Evolutionary conservation across 2,113 vertebrate genomes (phyloP).

Genomic region (Epinephelus fuscoguttatus): DNA sequence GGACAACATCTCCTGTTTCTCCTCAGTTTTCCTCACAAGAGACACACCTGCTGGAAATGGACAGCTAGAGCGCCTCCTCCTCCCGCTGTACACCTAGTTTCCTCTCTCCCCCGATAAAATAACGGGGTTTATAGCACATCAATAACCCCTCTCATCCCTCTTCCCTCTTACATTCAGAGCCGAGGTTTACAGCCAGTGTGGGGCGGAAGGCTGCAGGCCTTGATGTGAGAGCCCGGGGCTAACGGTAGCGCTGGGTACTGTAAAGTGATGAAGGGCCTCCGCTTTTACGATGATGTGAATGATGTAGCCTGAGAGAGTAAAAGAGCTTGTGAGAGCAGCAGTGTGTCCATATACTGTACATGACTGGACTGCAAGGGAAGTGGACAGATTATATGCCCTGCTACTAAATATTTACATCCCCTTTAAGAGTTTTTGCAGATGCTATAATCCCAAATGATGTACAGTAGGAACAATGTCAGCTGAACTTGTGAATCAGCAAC

Average conservation of each 20-base stretch:
- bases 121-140: constrained; percentile 86
- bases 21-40: constrained; percentile 28
- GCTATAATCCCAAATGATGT: background rate
- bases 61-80: background rate
- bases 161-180: constrained; percentile 82
- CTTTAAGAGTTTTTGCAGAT: constrained; percentile 33
- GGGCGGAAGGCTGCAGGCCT: constrained; percentile 65
- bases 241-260: constrained; percentile 81
- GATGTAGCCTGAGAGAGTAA: constrained; percentile 81
- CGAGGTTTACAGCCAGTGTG: constrained; percentile 78
- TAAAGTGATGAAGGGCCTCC: constrained; percentile 80
- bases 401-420: constrained; percentile 44
- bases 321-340: constrained; percentile 66
- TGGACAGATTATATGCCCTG: constrained; percentile 13
- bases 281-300: constrained; percentile 82
- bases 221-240: constrained; percentile 80
- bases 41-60: constrained; percentile 44
- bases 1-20: constrained; percentile 8
- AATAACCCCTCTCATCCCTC: constrained; percentile 85
- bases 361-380: constrained; percentile 34
- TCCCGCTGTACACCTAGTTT: constrained; percentile 72
- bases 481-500: background rate
- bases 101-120: constrained; percentile 80
- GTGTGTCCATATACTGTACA: constrained; percentile 62
- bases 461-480: background rate